phyloP scores from a whole-genome alignment of 2,797 vertebrate species.

The Pteronotus mesoamericanus region DNA sequence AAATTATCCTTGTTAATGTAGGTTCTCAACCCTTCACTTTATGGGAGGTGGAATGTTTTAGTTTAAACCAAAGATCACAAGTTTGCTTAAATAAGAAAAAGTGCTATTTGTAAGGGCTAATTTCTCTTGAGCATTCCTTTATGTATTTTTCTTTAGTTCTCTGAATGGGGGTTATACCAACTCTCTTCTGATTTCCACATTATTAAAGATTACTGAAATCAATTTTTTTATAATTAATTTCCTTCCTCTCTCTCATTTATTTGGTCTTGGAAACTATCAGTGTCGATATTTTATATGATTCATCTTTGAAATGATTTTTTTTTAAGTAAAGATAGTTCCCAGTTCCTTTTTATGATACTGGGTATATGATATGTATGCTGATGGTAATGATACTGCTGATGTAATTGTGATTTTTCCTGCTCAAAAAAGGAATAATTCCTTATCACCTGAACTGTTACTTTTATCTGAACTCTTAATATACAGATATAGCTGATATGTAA shows the following conservation, averaged over 20 bases:
- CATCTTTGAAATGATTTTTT: conserved; percentile 45
- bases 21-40: too few relatives aligned
- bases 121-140: background rate
- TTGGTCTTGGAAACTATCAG: conserved; percentile 27
- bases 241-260: conserved; percentile 15
- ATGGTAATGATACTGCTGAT: background rate
- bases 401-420: conserved; percentile 16
- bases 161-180: background rate
- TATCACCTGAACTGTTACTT: background rate
- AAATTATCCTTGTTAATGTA: too few relatives aligned
- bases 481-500: background rate
- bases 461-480: background rate
- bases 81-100: too few relatives aligned
- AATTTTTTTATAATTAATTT: conserved; percentile 52
- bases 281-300: conserved; percentile 57
- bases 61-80: too few relatives aligned
- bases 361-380: background rate
- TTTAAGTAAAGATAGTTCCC: conserved; percentile 1
- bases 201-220: conserved; percentile 46
- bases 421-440: conserved; percentile 5
- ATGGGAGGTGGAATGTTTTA: too few relatives aligned
- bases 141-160: background rate
- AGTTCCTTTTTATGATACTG: conserved; percentile 9
- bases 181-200: conserved; percentile 20
- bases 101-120: too few relatives aligned